These are phyloP conservation scores for Myotis davidii DNA, from an alignment of 2,113 vertebrate genomes.

Conservation along the genomic window DNA sequence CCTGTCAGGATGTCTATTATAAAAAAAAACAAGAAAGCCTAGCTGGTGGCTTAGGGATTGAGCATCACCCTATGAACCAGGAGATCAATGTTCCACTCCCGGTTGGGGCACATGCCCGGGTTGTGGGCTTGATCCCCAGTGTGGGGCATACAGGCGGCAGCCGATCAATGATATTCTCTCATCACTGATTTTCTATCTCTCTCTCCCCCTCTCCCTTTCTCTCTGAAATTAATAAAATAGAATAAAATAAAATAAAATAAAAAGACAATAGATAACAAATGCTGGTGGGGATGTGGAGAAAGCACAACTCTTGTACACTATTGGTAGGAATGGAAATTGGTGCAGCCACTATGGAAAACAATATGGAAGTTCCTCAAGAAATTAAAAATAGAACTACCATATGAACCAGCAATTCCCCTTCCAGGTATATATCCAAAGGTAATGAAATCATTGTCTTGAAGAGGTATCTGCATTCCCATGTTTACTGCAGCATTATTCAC, in stretches of 20 bases:
- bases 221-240: too few species aligned
- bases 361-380: neutral
- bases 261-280: neutral
- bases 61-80: too few species aligned
- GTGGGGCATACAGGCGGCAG: too few species aligned
- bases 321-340: neutral
- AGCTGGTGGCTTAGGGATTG: too few species aligned
- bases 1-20: neutral
- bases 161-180: too few species aligned
- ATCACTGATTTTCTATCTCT: too few species aligned
- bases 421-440: neutral
- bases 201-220: too few species aligned
- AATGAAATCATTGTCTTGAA: neutral
- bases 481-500: neutral
- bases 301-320: neutral
- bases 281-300: neutral
- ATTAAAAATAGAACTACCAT: neutral
- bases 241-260: neutral
- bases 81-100: too few species aligned
- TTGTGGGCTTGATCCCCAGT: too few species aligned
- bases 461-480: neutral
- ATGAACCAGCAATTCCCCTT: neutral
- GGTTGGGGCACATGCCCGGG: too few species aligned
- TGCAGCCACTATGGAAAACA: neutral
- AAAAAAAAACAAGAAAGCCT: neutral